Percentiles rank a stretch among this genome's conserved stretches.
Evolutionary conservation across 2,888 invertebrate genomes (phyloP).

Genomic region (Mimas tiliae): DNA sequence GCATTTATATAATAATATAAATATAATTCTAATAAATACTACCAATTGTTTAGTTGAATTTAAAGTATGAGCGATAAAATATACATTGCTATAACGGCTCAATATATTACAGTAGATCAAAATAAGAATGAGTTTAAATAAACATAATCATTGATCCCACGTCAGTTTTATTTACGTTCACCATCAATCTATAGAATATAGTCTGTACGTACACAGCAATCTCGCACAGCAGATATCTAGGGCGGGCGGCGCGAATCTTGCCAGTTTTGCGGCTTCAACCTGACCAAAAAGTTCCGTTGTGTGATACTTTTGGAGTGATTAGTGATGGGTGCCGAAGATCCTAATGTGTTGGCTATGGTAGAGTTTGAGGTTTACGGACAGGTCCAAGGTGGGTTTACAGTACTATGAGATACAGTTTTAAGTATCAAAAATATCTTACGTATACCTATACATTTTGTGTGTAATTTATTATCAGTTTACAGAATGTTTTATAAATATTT

Average conservation of each 20-base stretch:
- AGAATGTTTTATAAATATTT: too few species aligned
- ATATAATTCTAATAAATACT: too few species aligned
- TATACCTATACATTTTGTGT: neutral
- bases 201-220: slow-evolving; percentile 20
- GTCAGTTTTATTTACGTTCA: slow-evolving; percentile 31
- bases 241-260: slow-evolving; percentile 52
- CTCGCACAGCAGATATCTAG: slow-evolving; percentile 37
- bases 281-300: slow-evolving; percentile 26
- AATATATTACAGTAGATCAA: neutral
- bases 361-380: slow-evolving; percentile 96
- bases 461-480: neutral
- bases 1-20: too few species aligned
- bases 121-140: neutral
- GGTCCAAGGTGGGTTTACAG: slow-evolving; percentile 88
- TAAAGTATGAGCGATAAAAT: too few species aligned
- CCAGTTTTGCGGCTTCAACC: slow-evolving; percentile 56
- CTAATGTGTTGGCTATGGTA: slow-evolving; percentile 89
- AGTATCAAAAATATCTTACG: neutral
- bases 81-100: neutral
- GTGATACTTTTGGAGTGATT: slow-evolving; percentile 30
- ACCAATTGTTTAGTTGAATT: too few species aligned
- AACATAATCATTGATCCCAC: neutral
- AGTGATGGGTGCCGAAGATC: slow-evolving; percentile 84
- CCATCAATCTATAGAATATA: slow-evolving; percentile 34
- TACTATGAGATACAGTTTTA: neutral